These are phyloP conservation scores for Lordiphosa fenestrarum DNA, from an alignment of 2,888 invertebrate genomes.

Conservation along the genomic window DNA sequence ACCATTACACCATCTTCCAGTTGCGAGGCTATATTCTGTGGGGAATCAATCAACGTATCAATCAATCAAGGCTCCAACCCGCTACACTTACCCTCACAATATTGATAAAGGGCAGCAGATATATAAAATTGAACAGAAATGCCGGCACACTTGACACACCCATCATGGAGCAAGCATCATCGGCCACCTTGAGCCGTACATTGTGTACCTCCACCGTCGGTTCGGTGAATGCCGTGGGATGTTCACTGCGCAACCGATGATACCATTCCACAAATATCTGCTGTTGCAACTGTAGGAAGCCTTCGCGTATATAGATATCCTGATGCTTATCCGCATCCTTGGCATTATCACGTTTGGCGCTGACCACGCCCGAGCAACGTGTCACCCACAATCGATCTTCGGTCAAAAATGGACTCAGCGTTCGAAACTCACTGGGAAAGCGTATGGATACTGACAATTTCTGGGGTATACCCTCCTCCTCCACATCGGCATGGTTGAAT, in stretches of 20 bases:
- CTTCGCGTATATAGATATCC: conserved; percentile 73
- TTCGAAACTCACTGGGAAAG: conserved; percentile 71
- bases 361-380: conserved; percentile 62
- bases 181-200: conserved; percentile 33
- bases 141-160: conserved; percentile 40
- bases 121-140: conserved; percentile 64
- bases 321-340: conserved; percentile 23
- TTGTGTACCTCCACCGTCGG: conserved; percentile 42
- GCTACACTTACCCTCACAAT: conserved; percentile 53
- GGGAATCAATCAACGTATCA: neutral
- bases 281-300: conserved; percentile 73
- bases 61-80: no score
- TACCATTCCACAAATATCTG: conserved; percentile 63
- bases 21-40: conserved; percentile 60
- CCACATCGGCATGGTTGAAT: conserved; percentile 22
- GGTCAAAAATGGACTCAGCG: conserved; percentile 42
- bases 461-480: conserved; percentile 19
- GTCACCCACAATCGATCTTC: conserved; percentile 67
- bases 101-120: conserved; percentile 66
- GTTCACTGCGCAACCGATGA: conserved; percentile 4
- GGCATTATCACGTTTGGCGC: conserved; percentile 31
- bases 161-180: conserved; percentile 36
- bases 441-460: conserved; percentile 50
- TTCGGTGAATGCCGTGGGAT: conserved; percentile 8
- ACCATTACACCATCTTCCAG: conserved; percentile 55